Base-by-base conservation (phyloP, 2,113 vertebrate genomes). In the Neodontobutis hainanensis region DNA sequence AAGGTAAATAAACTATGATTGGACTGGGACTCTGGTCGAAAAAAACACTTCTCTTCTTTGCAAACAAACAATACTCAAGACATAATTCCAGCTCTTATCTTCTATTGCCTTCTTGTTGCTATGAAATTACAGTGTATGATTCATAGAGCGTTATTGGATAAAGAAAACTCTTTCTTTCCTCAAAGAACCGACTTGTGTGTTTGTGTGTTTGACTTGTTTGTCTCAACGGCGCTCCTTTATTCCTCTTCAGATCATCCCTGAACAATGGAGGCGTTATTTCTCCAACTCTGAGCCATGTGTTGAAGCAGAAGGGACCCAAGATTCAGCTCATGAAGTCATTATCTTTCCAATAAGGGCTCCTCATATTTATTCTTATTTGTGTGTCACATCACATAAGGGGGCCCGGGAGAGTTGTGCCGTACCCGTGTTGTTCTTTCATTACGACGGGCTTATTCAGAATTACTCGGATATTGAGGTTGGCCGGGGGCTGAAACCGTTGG, bases 371-470 rank as follows among this genome's bases (percentile, higher is more conserved):
- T 46, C 55, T 45, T 51, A 32, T 15, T 36, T 67, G 64, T 58
- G 65, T 61, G 50, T 44, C 57, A 42, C 68, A 78, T 80, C 80
- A 64, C 36, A 81, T 78, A 65, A 56, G 15, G 34, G 35, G 56
- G 15, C 81, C 77, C 83, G 27, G 38, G 61, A 71, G 74, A 68
- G 50, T 47, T 47, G 49, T 36, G 68, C 62, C 68, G 71, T 69
- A 75, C 76, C 75, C 48, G 65, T 86, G 80, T 86, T 87, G 84
- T 85, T 78, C 78, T 87, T 87, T 86, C 84, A 87, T 89, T 89
- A 86, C 60, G 14, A 15, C 42, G 1, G 82, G 84, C 68, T 85
- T 77, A 83, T 51, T 61, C 36, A 86, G 84, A 82, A 81, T 85
- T 78, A 81, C 72, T 71, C 66, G 79, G 70, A 81, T 85, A 87